Conservation (phyloP, 2,797 vertebrate genomes). For the Dromococcyx pavoninus region DNA sequence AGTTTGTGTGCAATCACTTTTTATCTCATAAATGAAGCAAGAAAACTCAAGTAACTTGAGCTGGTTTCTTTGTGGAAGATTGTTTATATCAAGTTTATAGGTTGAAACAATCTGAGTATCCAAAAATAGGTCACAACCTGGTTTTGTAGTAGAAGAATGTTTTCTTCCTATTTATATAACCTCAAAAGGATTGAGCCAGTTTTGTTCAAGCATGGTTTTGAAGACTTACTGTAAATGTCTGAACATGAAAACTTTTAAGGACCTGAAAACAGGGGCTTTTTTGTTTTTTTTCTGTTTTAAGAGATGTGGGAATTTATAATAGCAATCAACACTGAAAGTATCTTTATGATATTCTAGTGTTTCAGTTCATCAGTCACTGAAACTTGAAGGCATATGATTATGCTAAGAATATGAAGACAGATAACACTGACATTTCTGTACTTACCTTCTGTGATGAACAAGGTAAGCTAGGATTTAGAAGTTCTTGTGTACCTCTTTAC, state of each 20-base stretch:
- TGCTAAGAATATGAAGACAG: not conserved
- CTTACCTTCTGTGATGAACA: not conserved
- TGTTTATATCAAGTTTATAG: not conserved
- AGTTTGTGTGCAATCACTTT: not conserved
- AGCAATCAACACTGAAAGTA: not conserved
- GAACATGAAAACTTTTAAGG: not conserved
- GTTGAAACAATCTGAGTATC: not conserved
- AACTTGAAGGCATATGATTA: not conserved
- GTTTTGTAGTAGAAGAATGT: not conserved
- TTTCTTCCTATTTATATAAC: not conserved
- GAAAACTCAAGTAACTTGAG: not conserved
- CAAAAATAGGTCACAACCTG: not conserved
- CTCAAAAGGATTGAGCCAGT: not conserved
- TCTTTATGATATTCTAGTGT: not conserved
- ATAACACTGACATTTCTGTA: not conserved
- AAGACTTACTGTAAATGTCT: not conserved
- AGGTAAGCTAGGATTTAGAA: not conserved
- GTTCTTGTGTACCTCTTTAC: not conserved
- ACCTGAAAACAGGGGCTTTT: not conserved
- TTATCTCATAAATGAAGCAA: not conserved
- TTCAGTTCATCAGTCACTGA: not conserved
- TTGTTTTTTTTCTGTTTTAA: not conserved
- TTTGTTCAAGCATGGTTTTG: not conserved
- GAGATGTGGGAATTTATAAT: not conserved
- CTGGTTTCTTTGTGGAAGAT: not conserved